phyloP scores from a whole-genome alignment of 92 coral and sea anemone species.

The Nematostella vectensis region DNA sequence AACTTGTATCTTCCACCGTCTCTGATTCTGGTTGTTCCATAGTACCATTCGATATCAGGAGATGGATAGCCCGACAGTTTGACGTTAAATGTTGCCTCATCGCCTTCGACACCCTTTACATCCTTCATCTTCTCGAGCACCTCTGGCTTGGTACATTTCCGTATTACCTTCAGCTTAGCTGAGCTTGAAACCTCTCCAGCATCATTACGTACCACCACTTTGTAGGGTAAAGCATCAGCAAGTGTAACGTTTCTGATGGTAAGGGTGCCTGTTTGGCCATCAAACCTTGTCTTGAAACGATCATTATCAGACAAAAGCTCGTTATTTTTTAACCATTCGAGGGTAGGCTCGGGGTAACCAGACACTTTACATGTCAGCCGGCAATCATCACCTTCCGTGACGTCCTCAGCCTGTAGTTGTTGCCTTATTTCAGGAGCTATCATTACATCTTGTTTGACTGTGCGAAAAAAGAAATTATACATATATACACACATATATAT shows the following conservation, averaged over 20 bases:
- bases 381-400: conserved; percentile 45
- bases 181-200: conserved; percentile 49
- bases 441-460: conserved; percentile 43
- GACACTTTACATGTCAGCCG: conserved; percentile 48
- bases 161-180: conserved; percentile 51
- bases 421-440: conserved; percentile 36
- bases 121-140: conserved; percentile 41
- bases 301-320: conserved; percentile 24
- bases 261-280: conserved; percentile 41
- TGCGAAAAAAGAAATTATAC: background rate
- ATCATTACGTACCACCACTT: conserved; percentile 53
- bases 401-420: conserved; percentile 41
- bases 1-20: conserved; percentile 35
- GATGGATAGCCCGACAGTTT: conserved; percentile 66
- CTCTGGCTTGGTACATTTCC: conserved; percentile 41
- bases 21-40: conserved; percentile 32
- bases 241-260: conserved; percentile 24
- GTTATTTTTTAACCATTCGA: conserved; percentile 68
- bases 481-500: too few species aligned
- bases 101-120: conserved; percentile 35
- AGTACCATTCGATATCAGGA: conserved; percentile 59
- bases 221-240: conserved; percentile 53
- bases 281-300: conserved; percentile 34
- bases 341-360: conserved; percentile 61
- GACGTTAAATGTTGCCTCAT: conserved; percentile 65